A percentile compares a stretch with the other conserved stretches of the same genome.
Evolutionary conservation across 2,797 vertebrate genomes (phyloP).

Genomic region (Sebastes oblongus): DNA sequence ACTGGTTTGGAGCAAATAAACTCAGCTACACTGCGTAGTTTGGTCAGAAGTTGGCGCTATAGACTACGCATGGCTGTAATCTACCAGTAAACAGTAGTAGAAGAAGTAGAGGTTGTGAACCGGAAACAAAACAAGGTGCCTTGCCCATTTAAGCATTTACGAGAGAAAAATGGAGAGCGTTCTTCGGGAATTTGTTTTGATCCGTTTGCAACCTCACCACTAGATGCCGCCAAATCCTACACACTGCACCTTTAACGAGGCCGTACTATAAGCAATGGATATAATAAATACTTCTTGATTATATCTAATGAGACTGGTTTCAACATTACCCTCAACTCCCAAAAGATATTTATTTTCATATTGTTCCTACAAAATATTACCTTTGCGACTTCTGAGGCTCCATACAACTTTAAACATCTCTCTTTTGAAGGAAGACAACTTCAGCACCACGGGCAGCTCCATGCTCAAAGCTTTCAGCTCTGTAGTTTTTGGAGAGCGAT

Average conservation of each 20-base stretch:
- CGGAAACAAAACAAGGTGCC: too few species aligned
- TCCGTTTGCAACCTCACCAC: too few species aligned
- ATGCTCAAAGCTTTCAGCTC: not conserved
- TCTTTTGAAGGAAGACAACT: not conserved
- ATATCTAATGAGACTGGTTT: not conserved
- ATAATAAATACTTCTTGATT: not conserved
- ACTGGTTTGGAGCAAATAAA: too few species aligned
- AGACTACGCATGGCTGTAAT: too few species aligned
- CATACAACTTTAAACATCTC: not conserved
- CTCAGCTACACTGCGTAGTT: too few species aligned
- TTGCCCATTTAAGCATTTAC: too few species aligned
- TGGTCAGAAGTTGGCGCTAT: rapidly evolving
- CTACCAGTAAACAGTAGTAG: too few species aligned
- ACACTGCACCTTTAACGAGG: not conserved
- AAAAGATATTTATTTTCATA: not conserved
- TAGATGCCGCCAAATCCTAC: too few species aligned
- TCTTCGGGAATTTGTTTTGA: too few species aligned
- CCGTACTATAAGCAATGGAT: not conserved
- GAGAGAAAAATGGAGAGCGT: too few species aligned
- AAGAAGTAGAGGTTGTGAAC: too few species aligned
- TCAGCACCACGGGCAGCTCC: not conserved
- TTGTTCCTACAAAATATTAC: not conserved
- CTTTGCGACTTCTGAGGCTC: not conserved
- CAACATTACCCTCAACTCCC: not conserved
- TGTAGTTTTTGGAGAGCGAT: not conserved